Percentiles rank a stretch among this genome's conserved stretches.
Conservation (phyloP, 2,888 invertebrate species). For the Phyto melanocephala region DNA sequence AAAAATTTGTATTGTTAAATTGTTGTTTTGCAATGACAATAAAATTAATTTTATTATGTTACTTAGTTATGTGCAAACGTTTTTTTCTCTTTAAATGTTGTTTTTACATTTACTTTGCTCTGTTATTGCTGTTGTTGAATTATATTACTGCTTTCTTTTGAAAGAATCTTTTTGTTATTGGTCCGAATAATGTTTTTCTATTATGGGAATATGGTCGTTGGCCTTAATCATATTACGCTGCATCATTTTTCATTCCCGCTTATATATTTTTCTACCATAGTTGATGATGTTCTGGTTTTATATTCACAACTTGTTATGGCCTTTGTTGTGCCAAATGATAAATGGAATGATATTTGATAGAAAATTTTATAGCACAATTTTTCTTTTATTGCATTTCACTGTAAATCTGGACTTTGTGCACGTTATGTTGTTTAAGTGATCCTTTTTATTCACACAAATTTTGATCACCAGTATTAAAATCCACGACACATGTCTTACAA, state of each 20-base stretch:
- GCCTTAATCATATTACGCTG: slow-evolving; percentile 35
- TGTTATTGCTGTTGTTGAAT: neutral
- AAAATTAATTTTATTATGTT: slow-evolving; percentile 51
- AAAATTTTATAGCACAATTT: slow-evolving; percentile 29
- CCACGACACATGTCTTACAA: neutral
- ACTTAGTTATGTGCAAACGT: slow-evolving; percentile 8
- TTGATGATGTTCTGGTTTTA: neutral
- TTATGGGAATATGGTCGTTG: slow-evolving; percentile 34
- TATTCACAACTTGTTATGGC: slow-evolving; percentile 6
- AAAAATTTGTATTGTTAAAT: slow-evolving; percentile 4
- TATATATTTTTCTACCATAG: too few species aligned
- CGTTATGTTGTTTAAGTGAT: neutral
- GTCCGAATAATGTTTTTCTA: slow-evolving; percentile 34
- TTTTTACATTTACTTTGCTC: neutral
- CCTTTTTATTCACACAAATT: neutral
- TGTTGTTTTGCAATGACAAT: slow-evolving; percentile 43
- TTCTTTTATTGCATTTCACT: neutral
- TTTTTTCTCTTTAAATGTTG: neutral
- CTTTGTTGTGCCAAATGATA: slow-evolving; percentile 49
- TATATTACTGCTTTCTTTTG: neutral
- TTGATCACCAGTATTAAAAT: neutral
- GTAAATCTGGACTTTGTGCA: neutral
- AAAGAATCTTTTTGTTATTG: slow-evolving; percentile 44
- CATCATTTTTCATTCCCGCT: slow-evolving; percentile 19
- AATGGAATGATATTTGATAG: slow-evolving; percentile 20